phyloP scores from a whole-genome alignment of 2,888 invertebrate genomes.

The Allophyes oxyacanthae region DNA sequence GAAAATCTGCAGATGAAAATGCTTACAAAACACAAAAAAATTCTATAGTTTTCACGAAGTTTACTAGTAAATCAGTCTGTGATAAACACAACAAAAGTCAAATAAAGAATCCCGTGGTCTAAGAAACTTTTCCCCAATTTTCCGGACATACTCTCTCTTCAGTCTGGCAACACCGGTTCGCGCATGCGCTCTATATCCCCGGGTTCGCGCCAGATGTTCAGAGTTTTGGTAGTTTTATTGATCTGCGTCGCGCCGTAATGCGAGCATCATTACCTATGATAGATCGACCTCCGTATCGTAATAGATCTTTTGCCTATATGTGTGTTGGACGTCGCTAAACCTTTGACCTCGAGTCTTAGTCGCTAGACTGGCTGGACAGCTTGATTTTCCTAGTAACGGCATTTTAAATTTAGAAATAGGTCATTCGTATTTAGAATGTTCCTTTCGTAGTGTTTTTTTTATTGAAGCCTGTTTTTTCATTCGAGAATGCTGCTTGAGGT shows the following conservation, averaged over 20 bases:
- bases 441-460: slow-evolving; percentile 19
- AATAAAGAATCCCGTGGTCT: too few relatives aligned
- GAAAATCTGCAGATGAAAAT: too few relatives aligned
- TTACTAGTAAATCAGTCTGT: too few relatives aligned
- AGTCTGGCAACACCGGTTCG: slow-evolving; percentile 65
- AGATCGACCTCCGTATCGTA: slow-evolving; percentile 56
- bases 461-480: slow-evolving; percentile 1
- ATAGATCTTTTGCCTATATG: slow-evolving; percentile 46
- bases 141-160: neutral
- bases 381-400: slow-evolving; percentile 16
- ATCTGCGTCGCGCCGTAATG: slow-evolving; percentile 72
- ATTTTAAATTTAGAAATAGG: slow-evolving; percentile 30
- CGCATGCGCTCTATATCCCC: slow-evolving; percentile 75
- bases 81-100: too few relatives aligned
- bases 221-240: slow-evolving; percentile 84
- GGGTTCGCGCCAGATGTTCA: slow-evolving; percentile 81
- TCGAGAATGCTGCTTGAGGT: too few relatives aligned
- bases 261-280: slow-evolving; percentile 67
- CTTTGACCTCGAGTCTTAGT: slow-evolving; percentile 41
- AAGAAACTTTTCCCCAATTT: slow-evolving; percentile 1
- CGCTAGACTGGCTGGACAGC: slow-evolving; percentile 26
- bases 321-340: slow-evolving; percentile 17
- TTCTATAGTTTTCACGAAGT: too few relatives aligned
- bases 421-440: neutral
- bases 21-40: too few relatives aligned